phyloP scores from a whole-genome alignment of 2,113 vertebrate species.

The Myrmecobius fasciatus region DNA sequence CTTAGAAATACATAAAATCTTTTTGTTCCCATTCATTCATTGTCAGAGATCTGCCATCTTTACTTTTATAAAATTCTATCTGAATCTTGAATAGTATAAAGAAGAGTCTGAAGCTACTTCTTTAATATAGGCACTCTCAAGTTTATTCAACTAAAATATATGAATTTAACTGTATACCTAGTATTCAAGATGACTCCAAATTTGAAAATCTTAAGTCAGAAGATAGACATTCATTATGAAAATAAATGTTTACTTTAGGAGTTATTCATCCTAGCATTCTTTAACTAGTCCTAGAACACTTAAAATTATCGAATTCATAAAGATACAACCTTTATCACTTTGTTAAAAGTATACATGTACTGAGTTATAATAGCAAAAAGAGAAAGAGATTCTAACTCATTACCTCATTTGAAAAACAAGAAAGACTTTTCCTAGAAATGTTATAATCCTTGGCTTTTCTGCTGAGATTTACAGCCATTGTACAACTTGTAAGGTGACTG shows the following conservation, averaged over 20 bases:
- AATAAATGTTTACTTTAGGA: constrained; percentile 1
- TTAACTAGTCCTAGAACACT: constrained; percentile 25
- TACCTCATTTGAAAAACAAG: constrained; percentile 3
- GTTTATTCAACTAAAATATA: constrained; percentile 18
- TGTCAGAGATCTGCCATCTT: neutral
- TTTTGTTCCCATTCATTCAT: neutral
- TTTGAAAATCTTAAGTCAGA: constrained; percentile 14
- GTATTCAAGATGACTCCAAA: neutral
- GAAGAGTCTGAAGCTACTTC: constrained; percentile 18
- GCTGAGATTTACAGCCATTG: neutral
- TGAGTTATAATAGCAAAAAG: constrained; percentile 28
- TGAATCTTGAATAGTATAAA: constrained; percentile 29
- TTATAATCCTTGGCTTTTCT: neutral
- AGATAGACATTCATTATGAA: neutral
- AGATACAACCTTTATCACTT: neutral
- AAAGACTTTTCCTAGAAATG: constrained; percentile 2
- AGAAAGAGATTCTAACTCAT: neutral
- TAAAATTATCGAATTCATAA: constrained; percentile 18
- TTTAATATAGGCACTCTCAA: constrained; percentile 6
- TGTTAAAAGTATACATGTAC: neutral
- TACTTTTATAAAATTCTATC: neutral
- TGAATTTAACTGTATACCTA: neutral
- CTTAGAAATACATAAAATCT: neutral
- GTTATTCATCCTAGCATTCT: neutral
- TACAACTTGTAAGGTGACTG: neutral